Conservation (phyloP, 2,797 vertebrate species). For the Hyperoplus immaculatus region DNA sequence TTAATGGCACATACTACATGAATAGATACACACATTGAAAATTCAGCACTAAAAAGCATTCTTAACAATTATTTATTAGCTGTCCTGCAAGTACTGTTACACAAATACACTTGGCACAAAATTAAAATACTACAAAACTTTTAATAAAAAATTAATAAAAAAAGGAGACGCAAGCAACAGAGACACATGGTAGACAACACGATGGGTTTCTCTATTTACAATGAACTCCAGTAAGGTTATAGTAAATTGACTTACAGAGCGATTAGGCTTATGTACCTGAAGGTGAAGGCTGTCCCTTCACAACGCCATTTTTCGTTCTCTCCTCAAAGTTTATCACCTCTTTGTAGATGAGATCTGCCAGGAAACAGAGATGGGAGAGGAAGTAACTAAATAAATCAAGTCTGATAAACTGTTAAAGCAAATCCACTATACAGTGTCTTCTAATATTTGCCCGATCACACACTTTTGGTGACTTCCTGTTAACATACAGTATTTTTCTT, state of each 20-base stretch:
- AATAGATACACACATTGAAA: slow-evolving; percentile 40
- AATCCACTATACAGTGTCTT: not conserved
- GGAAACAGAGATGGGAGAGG: slow-evolving; percentile 29
- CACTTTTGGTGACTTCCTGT: not conserved
- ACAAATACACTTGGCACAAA: slow-evolving; percentile 41
- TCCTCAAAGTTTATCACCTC: slow-evolving; percentile 99
- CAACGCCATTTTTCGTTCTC: slow-evolving; percentile 99
- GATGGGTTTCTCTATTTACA: slow-evolving; percentile 79
- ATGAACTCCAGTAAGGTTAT: slow-evolving; percentile 82
- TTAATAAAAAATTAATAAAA: slow-evolving; percentile 17
- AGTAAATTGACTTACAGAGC: slow-evolving; percentile 91
- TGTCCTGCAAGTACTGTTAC: slow-evolving; percentile 8
- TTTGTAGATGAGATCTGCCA: slow-evolving; percentile 99
- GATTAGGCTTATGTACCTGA: slow-evolving; percentile 96
- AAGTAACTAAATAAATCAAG: slow-evolving; percentile 1
- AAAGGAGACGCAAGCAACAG: slow-evolving; percentile 71
- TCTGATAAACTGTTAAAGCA: not conserved
- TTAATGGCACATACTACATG: slow-evolving; percentile 58
- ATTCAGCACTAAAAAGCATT: not conserved
- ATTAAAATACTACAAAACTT: slow-evolving; percentile 53
- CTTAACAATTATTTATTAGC: slow-evolving; percentile 31
- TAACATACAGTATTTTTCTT: not conserved
- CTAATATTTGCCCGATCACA: not conserved
- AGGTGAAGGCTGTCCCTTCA: slow-evolving; percentile 99
- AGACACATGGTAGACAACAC: slow-evolving; percentile 82